phyloP scores from a whole-genome alignment of 2,797 vertebrate genomes.

The Brachyrhaphis roseni region DNA sequence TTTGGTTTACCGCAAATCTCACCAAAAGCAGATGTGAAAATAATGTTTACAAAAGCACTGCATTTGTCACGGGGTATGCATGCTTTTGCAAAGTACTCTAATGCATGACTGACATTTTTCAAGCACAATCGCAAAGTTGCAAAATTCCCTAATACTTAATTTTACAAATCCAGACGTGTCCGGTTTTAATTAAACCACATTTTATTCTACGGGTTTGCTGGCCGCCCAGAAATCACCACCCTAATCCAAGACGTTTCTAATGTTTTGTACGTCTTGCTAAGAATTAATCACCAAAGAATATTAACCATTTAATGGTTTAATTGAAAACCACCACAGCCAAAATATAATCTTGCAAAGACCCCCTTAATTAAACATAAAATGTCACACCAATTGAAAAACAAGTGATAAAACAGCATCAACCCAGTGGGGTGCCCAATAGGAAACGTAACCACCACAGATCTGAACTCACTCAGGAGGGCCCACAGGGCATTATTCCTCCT shows the following conservation, averaged over 20 bases:
- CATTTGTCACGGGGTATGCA: background rate
- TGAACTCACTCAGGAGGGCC: slow-evolving; percentile 2
- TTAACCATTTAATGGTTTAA: background rate
- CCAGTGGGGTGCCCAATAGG: background rate
- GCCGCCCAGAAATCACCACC: background rate
- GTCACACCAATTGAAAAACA: background rate
- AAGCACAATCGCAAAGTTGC: background rate
- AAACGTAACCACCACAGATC: background rate
- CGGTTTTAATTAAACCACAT: background rate
- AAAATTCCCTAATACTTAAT: background rate
- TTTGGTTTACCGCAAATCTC: background rate
- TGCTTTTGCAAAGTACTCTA: background rate
- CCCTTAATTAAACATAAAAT: background rate
- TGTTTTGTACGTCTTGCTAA: background rate
- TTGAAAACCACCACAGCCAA: background rate
- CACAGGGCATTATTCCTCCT: slow-evolving; percentile 58
- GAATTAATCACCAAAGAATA: background rate
- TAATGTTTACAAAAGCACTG: background rate
- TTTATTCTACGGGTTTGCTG: background rate
- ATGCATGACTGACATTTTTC: background rate
- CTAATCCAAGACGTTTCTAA: background rate
- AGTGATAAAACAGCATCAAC: background rate
- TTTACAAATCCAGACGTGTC: background rate
- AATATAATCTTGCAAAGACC: background rate
- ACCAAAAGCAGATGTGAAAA: background rate